Evolutionary conservation across 2,113 vertebrate genomes (phyloP).

Genomic region (Nyctereutes procyonoides): DNA sequence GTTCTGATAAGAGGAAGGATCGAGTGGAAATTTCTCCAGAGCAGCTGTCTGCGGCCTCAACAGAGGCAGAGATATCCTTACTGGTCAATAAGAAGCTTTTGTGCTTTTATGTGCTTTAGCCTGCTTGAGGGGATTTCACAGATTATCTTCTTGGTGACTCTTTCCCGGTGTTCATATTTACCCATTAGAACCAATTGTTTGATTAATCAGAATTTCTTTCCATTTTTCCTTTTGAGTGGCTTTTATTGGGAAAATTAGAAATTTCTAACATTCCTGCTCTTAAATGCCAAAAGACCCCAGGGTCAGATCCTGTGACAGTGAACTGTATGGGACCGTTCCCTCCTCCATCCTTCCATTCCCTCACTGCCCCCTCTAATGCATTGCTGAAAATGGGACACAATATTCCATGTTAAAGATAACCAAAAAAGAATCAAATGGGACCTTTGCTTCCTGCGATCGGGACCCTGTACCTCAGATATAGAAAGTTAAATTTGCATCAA

Average conservation of each 20-base stretch:
- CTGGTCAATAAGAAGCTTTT: not conserved
- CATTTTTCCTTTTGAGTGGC: not conserved
- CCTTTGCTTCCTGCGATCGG: not conserved
- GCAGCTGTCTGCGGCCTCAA: constrained; percentile 97
- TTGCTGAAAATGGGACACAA: not conserved
- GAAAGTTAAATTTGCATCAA: not conserved
- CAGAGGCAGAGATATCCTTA: constrained; percentile 97
- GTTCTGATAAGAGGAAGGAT: constrained; percentile 98
- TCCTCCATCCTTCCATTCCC: not conserved
- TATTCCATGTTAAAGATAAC: constrained; percentile 22
- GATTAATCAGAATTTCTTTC: constrained; percentile 14
- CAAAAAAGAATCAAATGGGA: not conserved
- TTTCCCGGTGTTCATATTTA: not conserved
- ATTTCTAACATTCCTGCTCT: not conserved
- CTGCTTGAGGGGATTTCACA: not conserved
- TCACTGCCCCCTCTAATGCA: not conserved
- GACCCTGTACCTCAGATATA: not conserved
- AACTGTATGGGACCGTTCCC: not conserved
- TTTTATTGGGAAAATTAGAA: constrained; percentile 10
- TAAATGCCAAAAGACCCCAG: not conserved
- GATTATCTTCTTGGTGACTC: not conserved
- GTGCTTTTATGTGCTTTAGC: not conserved
- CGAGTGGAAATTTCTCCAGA: constrained; percentile 98
- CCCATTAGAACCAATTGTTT: not conserved
- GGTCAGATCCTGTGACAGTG: not conserved